Percentiles rank a stretch among this genome's conserved stretches.
phyloP scores from a whole-genome alignment of 2,888 invertebrate species.

The Agrochola lota region DNA sequence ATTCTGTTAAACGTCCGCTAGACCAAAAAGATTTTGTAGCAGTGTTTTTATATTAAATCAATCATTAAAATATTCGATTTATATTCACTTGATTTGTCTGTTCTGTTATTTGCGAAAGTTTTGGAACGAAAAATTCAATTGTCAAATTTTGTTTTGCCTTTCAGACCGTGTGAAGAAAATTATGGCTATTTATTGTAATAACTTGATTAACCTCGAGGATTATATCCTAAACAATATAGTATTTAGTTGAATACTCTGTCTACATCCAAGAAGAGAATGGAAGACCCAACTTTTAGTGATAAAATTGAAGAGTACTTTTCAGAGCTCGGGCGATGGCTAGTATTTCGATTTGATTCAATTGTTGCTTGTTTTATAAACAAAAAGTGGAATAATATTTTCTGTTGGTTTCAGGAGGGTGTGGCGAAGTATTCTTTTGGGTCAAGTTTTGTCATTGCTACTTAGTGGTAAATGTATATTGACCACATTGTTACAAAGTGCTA shows the following conservation, averaged over 20 bases:
- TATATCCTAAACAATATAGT: slow-evolving; percentile 56
- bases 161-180: slow-evolving; percentile 61
- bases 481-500: slow-evolving; percentile 92
- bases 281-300: slow-evolving; percentile 91
- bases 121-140: slow-evolving; percentile 64
- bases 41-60: not conserved
- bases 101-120: slow-evolving; percentile 27
- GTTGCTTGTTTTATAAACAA: slow-evolving; percentile 36
- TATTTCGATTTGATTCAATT: slow-evolving; percentile 66
- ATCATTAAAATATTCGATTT: not conserved
- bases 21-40: not conserved
- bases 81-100: not conserved
- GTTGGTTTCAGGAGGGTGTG: slow-evolving; percentile 92
- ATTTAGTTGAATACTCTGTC: slow-evolving; percentile 58
- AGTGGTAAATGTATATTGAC: slow-evolving; percentile 94
- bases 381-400: slow-evolving; percentile 13
- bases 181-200: slow-evolving; percentile 64
- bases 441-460: slow-evolving; percentile 93
- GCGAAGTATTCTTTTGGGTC: slow-evolving; percentile 93
- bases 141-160: slow-evolving; percentile 74
- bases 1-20: not conserved
- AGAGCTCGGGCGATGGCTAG: slow-evolving; percentile 93
- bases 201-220: slow-evolving; percentile 55
- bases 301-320: slow-evolving; percentile 92
- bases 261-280: slow-evolving; percentile 74